Evolutionary conservation across 2,888 invertebrate species (phyloP).

Genomic region (Saturnia pavonia): DNA sequence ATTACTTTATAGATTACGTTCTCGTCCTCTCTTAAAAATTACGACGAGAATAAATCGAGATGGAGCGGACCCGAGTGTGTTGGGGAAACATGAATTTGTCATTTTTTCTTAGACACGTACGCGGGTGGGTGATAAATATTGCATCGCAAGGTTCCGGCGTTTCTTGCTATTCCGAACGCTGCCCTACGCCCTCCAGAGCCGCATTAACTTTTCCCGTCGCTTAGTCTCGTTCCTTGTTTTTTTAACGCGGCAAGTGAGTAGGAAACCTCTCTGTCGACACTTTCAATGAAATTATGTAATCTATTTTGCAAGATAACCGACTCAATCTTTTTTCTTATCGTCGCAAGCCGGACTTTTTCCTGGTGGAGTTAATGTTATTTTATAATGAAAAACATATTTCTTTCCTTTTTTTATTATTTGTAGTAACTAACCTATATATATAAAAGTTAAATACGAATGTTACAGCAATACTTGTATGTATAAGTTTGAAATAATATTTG

Average conservation of each 20-base stretch:
- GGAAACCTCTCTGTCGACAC: constrained; percentile 67
- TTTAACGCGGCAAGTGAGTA: constrained; percentile 65
- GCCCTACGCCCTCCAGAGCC: constrained; percentile 38
- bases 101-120: constrained; percentile 79
- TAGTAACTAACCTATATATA: neutral
- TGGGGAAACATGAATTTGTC: constrained; percentile 78
- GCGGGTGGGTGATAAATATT: constrained; percentile 79
- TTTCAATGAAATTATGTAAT: constrained; percentile 76
- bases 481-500: neutral
- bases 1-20: constrained; percentile 73
- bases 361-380: neutral
- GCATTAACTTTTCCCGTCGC: constrained; percentile 65
- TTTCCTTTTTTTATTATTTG: neutral
- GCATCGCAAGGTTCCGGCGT: constrained; percentile 71
- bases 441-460: neutral
- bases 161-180: constrained; percentile 54
- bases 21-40: constrained; percentile 77
- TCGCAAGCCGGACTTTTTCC: neutral
- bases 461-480: neutral
- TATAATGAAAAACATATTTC: neutral
- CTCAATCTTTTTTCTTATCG: constrained; percentile 54
- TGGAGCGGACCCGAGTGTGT: constrained; percentile 46
- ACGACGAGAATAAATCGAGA: constrained; percentile 74
- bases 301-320: constrained; percentile 72
- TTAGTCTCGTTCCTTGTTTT: constrained; percentile 67